Evolutionary conservation across 2,797 vertebrate species (phyloP).

Genomic region (Allobates femoralis): DNA sequence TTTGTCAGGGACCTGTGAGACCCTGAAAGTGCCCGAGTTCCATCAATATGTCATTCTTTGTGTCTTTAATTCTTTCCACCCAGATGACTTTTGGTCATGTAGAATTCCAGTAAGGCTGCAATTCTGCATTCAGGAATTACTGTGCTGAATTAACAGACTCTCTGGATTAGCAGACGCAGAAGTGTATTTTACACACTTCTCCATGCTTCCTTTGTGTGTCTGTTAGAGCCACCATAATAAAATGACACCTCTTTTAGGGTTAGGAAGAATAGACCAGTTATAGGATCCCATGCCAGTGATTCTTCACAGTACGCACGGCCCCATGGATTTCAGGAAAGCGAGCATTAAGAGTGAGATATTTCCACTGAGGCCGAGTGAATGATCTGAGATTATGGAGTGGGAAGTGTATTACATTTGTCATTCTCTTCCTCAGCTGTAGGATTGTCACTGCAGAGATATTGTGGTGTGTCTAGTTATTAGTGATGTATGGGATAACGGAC

Average conservation of each 20-base stretch:
- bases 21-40: too few species aligned
- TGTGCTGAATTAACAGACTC: too few species aligned
- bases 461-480: constrained; percentile 14
- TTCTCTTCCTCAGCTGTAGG: background rate
- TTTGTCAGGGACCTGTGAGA: too few species aligned
- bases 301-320: background rate
- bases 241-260: background rate
- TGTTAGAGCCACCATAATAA: background rate
- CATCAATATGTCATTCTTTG: too few species aligned
- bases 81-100: too few species aligned
- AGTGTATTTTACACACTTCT: background rate
- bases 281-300: background rate
- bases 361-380: background rate
- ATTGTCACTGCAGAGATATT: background rate
- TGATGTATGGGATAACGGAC: background rate
- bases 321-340: background rate
- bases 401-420: constrained; percentile 13
- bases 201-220: background rate
- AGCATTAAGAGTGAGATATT: background rate
- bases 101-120: too few species aligned
- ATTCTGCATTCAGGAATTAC: too few species aligned
- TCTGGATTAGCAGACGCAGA: too few species aligned
- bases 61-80: too few species aligned
- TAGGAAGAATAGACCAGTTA: background rate
- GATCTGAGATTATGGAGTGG: background rate